Evolutionary conservation across 2,797 vertebrate genomes (phyloP).

Genomic region (Zenarchopterus dispar): DNA sequence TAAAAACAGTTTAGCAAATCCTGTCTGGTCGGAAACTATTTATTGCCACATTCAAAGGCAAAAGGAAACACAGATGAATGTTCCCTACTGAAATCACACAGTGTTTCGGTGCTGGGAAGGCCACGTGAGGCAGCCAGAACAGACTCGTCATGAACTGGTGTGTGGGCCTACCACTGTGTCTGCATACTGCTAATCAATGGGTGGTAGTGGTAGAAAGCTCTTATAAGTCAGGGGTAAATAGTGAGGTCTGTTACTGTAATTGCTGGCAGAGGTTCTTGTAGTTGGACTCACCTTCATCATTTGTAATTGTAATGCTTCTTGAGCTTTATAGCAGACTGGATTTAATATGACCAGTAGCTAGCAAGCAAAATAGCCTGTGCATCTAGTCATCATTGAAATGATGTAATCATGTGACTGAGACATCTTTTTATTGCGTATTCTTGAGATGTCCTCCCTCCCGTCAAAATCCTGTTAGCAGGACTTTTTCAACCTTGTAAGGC

Average conservation of each 20-base stretch:
- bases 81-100: conserved; percentile 61
- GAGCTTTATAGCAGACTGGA: conserved; percentile 15
- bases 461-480: too few relatives aligned
- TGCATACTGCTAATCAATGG: conserved; percentile 62
- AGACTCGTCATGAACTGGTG: conserved; percentile 51
- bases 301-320: conserved; percentile 29
- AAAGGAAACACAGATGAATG: conserved; percentile 69
- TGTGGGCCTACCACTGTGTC: conserved; percentile 63
- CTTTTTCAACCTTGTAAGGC: too few relatives aligned
- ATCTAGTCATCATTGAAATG: conserved; percentile 1
- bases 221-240: conserved; percentile 63
- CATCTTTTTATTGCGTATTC: too few relatives aligned
- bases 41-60: conserved; percentile 68
- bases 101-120: conserved; percentile 75
- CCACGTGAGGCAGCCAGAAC: conserved; percentile 60
- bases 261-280: conserved; percentile 54
- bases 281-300: conserved; percentile 52
- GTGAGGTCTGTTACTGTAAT: conserved; percentile 64
- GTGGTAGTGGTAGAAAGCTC: conserved; percentile 55
- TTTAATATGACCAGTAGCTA: conserved; percentile 27
- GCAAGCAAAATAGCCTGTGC: conserved; percentile 7
- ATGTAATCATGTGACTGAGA: background rate
- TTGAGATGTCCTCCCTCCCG: too few relatives aligned
- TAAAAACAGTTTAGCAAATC: conserved; percentile 53
- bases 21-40: conserved; percentile 67